Base-by-base conservation (phyloP, 2,113 vertebrate species). In the Plecotus auritus region DNA sequence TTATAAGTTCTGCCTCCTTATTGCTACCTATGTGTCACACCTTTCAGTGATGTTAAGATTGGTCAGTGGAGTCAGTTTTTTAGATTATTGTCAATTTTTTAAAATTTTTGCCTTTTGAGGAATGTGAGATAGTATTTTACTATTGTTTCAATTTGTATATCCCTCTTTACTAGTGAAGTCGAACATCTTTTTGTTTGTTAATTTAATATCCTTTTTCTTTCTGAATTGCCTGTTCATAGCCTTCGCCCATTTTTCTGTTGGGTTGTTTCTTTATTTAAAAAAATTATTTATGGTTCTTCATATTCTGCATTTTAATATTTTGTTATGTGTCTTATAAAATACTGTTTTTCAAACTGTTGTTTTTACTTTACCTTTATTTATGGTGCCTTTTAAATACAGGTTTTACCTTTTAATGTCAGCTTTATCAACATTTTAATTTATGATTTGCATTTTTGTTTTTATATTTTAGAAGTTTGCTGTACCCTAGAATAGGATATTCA, bases 351-450 rank as follows among this genome's bases (percentile, higher is more conserved):
- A 45, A 81, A 77, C 14, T 45, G 7, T 51, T 72, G 30, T 69
- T 88, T 90, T 92, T n/a, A 23, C 69, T 85, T 94, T 80, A 67
- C 37, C 22, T 76, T 85, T 90, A 45, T 49, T 91, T 42, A 56
- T 88, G 7, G 2, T 70, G 3, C 76, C n/a, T 95, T 93, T 82
- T 51, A 91, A 93, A n/a, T 42, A 84, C 3, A 67, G 77, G 56
- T 47, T 95, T 64, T 37, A 84, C 35, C 73, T 90, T 92, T 92
- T 80, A 47, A 45, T 74, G 20, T 91, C 30, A 69, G 30, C 2
- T 95, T 92, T 88, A 81, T 72, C 28, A 95, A 37, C 35, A 87
- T 30, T 90, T 95, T 70, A 30, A 72, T n/a, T 89, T 74, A 69
- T 66, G 37, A 49, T 40, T 77, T 77, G 74, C 1, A 9, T 37